Conservation (phyloP, 2,888 invertebrate genomes). For the Tinea trinotella region DNA sequence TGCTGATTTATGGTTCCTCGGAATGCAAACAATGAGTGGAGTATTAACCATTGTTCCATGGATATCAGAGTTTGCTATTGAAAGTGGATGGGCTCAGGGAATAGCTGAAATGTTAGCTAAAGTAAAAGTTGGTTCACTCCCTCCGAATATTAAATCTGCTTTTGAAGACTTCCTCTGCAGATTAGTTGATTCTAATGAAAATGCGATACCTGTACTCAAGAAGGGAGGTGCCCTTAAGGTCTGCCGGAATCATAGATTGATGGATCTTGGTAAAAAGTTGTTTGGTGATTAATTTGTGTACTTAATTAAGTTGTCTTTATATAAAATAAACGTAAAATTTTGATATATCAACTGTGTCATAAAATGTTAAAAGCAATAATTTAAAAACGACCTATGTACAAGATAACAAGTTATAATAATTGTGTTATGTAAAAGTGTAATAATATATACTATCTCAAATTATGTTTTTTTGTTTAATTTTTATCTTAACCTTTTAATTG, state of each 20-base stretch:
- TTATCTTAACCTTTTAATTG: too few species aligned
- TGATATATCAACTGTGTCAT: too few species aligned
- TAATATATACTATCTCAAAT: too few species aligned
- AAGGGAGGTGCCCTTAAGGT: constrained; percentile 87
- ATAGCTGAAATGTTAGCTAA: constrained; percentile 86
- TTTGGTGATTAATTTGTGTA: constrained; percentile 81
- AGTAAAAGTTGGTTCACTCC: constrained; percentile 86
- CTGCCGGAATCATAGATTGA: constrained; percentile 88
- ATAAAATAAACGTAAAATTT: too few species aligned
- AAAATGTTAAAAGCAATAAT: too few species aligned
- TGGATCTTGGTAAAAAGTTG: constrained; percentile 90
- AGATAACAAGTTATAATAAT: too few species aligned
- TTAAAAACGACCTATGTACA: too few species aligned
- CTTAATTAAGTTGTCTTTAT: too few species aligned
- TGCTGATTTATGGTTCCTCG: constrained; percentile 93
- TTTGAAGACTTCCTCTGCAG: constrained; percentile 92
- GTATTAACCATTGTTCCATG: constrained; percentile 87
- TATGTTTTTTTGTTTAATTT: too few species aligned
- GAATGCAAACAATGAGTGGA: constrained; percentile 92
- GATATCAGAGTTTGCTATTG: constrained; percentile 92
- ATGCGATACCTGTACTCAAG: constrained; percentile 82
- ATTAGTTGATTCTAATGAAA: constrained; percentile 84
- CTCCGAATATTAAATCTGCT: constrained; percentile 88
- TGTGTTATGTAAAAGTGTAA: too few species aligned
- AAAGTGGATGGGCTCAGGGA: constrained; percentile 95